Percentiles rank a stretch among this genome's conserved stretches.
phyloP scores from a whole-genome alignment of 2,797 vertebrate genomes.

The Crenuchus spilurus region DNA sequence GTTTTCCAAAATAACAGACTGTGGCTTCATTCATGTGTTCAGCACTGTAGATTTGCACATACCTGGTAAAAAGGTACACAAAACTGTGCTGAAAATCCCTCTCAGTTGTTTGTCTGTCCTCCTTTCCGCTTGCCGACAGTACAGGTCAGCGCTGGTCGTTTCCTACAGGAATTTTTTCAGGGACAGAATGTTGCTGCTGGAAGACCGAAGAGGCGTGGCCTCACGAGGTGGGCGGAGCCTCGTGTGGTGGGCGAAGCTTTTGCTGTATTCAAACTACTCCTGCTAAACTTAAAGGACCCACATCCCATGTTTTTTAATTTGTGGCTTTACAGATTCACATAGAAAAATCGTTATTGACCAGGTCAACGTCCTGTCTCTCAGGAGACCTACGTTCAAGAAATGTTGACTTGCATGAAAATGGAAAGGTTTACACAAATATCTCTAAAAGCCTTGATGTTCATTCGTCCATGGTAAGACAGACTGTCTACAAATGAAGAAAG shows the following conservation, averaged over 20 bases:
- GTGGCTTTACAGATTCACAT: too few species aligned
- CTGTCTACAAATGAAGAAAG: too few species aligned
- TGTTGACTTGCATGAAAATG: too few species aligned
- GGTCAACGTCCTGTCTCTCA: too few species aligned
- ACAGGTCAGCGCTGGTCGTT: constrained; percentile 34
- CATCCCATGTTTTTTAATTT: too few species aligned
- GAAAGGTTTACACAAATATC: too few species aligned
- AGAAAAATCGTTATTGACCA: too few species aligned
- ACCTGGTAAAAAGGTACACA: constrained; percentile 51
- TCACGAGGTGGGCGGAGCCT: constrained; percentile 56
- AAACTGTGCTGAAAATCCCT: not conserved
- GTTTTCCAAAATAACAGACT: constrained; percentile 48
- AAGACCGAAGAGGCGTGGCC: constrained; percentile 12
- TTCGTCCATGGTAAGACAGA: too few species aligned
- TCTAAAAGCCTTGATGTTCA: too few species aligned
- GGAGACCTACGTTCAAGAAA: too few species aligned
- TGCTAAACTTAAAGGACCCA: too few species aligned
- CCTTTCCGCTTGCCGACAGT: constrained; percentile 16
- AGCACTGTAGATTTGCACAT: constrained; percentile 48
- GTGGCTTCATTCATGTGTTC: not conserved
- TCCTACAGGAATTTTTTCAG: constrained; percentile 55
- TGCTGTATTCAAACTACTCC: constrained; percentile 18
- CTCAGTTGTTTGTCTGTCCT: not conserved
- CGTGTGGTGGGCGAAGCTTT: not conserved
- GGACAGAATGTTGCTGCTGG: constrained; percentile 56